A percentile compares a stretch with the other conserved stretches of the same genome.
Evolutionary conservation across 2,113 vertebrate genomes (phyloP).

Genomic region (Spermophilus dauricus): DNA sequence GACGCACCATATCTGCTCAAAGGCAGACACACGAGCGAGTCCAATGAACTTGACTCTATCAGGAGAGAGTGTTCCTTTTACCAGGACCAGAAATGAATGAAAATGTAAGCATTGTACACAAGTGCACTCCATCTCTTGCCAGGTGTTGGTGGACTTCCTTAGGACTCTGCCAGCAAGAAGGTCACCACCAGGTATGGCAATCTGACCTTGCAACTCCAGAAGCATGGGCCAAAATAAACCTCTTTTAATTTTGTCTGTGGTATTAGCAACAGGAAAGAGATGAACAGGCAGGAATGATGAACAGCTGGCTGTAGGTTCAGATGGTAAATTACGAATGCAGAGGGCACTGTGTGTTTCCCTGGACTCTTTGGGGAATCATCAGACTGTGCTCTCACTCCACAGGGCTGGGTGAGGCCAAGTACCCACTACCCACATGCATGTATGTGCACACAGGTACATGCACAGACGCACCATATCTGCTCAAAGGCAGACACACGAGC

Average conservation of each 20-base stretch:
- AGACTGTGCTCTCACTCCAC: not conserved
- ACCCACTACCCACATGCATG: fast-evolving
- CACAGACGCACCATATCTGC: not conserved
- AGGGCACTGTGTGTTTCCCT: not conserved
- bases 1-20: not conserved
- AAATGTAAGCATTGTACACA: too few species aligned
- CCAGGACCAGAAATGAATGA: not conserved
- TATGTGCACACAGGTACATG: fast-evolving
- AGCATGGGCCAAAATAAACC: not conserved
- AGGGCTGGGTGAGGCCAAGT: not conserved
- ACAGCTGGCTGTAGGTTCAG: not conserved
- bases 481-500: not conserved
- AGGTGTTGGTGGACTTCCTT: not conserved
- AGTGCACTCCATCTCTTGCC: not conserved
- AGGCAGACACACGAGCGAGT: fast-evolving
- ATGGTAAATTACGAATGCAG: not conserved
- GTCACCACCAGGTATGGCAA: too few species aligned
- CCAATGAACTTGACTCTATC: not conserved
- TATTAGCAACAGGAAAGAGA: not conserved
- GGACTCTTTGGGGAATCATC: not conserved
- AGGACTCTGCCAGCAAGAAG: not conserved
- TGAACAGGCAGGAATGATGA: not conserved
- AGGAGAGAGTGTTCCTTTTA: not conserved
- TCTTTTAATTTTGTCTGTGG: not conserved
- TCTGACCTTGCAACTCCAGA: not conserved